Conservation (phyloP, 2,888 invertebrate species). For the Apodemia hepburni region DNA sequence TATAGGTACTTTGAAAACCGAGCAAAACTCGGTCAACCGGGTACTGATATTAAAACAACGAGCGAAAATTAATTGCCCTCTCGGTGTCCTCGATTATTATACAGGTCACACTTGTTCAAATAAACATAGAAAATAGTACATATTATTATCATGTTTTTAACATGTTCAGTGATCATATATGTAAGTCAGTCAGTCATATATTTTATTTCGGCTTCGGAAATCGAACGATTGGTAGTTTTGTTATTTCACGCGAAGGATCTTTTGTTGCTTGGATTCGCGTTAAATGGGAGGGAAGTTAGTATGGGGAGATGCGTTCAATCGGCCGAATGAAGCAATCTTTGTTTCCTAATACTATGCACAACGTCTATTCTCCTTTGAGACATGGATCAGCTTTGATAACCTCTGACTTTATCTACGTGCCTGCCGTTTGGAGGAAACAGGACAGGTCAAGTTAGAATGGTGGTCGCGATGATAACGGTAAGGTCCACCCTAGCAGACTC, state of each 20-base stretch:
- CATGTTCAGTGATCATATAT: background rate
- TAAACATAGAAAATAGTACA: background rate
- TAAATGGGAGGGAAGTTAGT: slow-evolving; percentile 79
- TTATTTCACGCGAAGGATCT: slow-evolving; percentile 74
- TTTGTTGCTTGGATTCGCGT: slow-evolving; percentile 75
- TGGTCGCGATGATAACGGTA: slow-evolving; percentile 40
- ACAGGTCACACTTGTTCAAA: background rate
- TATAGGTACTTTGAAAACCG: too few species aligned
- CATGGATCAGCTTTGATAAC: slow-evolving; percentile 42
- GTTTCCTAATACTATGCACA: slow-evolving; percentile 70
- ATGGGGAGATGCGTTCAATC: slow-evolving; percentile 70
- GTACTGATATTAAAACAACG: too few species aligned
- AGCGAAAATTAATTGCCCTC: too few species aligned
- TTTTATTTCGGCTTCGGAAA: slow-evolving; percentile 37
- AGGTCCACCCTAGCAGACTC: slow-evolving; percentile 54
- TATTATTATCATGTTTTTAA: background rate
- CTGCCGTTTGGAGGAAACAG: slow-evolving; percentile 31
- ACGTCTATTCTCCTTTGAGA: slow-evolving; percentile 52
- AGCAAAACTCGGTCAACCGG: too few species aligned
- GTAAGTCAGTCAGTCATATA: slow-evolving; percentile 22
- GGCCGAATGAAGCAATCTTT: slow-evolving; percentile 72
- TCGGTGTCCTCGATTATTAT: too few species aligned
- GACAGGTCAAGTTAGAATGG: slow-evolving; percentile 48
- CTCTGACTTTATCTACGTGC: slow-evolving; percentile 31
- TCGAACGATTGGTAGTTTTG: slow-evolving; percentile 69